phyloP scores from a whole-genome alignment of 2,113 vertebrate genomes.

The Picathartes gymnocephalus region DNA sequence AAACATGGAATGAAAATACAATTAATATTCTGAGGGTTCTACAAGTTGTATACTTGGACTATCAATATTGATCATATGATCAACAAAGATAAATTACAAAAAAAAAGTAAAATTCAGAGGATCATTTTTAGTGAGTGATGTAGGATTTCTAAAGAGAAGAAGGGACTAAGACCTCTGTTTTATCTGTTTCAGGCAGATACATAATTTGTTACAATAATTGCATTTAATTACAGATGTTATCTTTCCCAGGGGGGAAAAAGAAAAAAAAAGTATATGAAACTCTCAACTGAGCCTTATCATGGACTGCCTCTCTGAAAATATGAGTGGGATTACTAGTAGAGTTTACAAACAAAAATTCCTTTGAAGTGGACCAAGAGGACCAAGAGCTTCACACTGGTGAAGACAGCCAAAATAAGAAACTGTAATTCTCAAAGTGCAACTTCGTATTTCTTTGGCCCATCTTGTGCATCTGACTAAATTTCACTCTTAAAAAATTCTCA shows the following conservation, averaged over 20 bases:
- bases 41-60: background rate
- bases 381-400: rapidly evolving
- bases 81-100: background rate
- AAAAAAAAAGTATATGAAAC: background rate
- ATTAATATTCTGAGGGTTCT: background rate
- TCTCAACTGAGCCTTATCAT: background rate
- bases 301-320: background rate
- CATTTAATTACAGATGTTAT: background rate
- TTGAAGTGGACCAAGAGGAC: background rate
- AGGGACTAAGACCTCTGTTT: background rate
- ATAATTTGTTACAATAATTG: background rate
- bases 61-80: rapidly evolving
- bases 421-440: background rate
- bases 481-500: background rate
- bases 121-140: background rate
- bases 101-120: background rate
- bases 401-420: background rate
- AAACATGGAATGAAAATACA: background rate
- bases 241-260: too few species aligned
- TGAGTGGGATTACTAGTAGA: background rate
- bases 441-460: background rate
- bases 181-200: background rate
- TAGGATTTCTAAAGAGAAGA: background rate
- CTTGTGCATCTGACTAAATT: background rate
- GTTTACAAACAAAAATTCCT: background rate